phyloP scores from a whole-genome alignment of 2,888 invertebrate genomes.

The Drosophila meridiana region DNA sequence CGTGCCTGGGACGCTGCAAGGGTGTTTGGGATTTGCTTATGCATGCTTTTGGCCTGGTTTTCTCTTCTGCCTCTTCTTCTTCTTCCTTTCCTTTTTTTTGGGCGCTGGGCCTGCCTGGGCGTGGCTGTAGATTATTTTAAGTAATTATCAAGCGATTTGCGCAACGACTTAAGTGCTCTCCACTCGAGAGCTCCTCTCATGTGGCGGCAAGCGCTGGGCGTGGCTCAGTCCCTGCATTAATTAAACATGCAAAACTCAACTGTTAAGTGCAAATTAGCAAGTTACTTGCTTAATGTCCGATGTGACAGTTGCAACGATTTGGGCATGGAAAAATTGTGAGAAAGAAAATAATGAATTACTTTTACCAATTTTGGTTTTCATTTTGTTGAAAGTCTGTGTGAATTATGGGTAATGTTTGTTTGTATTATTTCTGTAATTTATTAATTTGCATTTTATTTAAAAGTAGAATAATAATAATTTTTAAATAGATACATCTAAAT shows the following conservation, averaged over 20 bases:
- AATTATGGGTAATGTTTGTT: not conserved
- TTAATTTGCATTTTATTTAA: too few species aligned
- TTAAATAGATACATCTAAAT: too few species aligned
- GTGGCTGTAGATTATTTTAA: conserved; percentile 76
- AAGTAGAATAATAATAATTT: too few species aligned
- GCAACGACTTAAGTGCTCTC: conserved; percentile 68
- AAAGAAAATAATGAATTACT: not conserved
- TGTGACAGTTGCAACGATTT: conserved; percentile 13
- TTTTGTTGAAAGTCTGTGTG: too few species aligned
- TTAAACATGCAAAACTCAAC: conserved; percentile 66
- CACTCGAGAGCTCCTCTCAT: conserved; percentile 20
- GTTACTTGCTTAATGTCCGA: conserved; percentile 27
- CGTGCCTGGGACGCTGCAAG: conserved; percentile 69
- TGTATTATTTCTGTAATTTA: too few species aligned
- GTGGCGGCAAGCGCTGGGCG: not conserved
- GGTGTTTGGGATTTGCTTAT: conserved; percentile 62
- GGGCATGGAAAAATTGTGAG: conserved; percentile 4
- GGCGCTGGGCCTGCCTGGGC: conserved; percentile 30
- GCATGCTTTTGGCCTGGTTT: conserved; percentile 65
- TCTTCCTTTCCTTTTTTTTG: not conserved
- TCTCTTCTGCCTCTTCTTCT: conserved; percentile 15
- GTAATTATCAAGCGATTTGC: conserved; percentile 80
- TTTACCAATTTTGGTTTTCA: not conserved
- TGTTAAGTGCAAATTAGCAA: conserved; percentile 60
- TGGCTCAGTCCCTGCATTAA: conserved; percentile 48